phyloP scores from a whole-genome alignment of 1,140 invertebrate species.

The Copidosoma floridanum region DNA sequence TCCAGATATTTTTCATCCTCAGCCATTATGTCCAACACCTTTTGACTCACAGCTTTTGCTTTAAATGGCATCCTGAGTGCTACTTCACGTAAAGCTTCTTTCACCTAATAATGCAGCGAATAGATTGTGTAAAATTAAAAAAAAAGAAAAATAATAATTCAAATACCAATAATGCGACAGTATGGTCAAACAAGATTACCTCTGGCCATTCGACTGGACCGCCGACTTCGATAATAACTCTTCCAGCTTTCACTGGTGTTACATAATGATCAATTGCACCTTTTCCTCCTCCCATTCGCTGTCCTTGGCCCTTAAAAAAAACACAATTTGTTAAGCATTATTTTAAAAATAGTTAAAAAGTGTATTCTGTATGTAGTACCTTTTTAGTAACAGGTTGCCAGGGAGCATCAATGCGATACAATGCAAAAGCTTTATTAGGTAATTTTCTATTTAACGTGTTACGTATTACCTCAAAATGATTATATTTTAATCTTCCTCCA shows the following conservation, averaged over 20 bases:
- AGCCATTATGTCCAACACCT: slow-evolving; percentile 68
- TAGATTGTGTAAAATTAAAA: background rate
- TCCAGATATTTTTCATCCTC: slow-evolving; percentile 64
- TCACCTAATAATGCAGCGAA: slow-evolving; percentile 55
- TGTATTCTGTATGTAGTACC: slow-evolving; percentile 31
- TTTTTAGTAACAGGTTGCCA: slow-evolving; percentile 95
- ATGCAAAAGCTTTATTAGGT: slow-evolving; percentile 84
- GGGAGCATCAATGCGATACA: slow-evolving; percentile 91
- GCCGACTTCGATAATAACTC: slow-evolving; percentile 94
- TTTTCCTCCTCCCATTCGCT: slow-evolving; percentile 95
- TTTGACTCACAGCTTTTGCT: slow-evolving; percentile 79
- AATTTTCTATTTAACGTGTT: slow-evolving; percentile 73
- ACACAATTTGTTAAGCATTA: background rate
- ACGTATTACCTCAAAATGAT: slow-evolving; percentile 88
- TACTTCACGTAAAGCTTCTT: slow-evolving; percentile 66
- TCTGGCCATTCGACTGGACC: slow-evolving; percentile 87
- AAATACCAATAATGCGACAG: too few species aligned
- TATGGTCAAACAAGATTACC: slow-evolving; percentile 55
- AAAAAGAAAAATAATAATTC: background rate
- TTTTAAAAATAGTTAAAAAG: background rate
- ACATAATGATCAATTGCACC: slow-evolving; percentile 93
- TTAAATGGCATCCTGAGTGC: slow-evolving; percentile 83
- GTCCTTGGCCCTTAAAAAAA: slow-evolving; percentile 69
- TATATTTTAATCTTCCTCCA: slow-evolving; percentile 76
- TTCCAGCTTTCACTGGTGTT: slow-evolving; percentile 84